Evolutionary conservation across 1,140 invertebrate genomes (phyloP).

Genomic region (Sminthurides bifidus): DNA sequence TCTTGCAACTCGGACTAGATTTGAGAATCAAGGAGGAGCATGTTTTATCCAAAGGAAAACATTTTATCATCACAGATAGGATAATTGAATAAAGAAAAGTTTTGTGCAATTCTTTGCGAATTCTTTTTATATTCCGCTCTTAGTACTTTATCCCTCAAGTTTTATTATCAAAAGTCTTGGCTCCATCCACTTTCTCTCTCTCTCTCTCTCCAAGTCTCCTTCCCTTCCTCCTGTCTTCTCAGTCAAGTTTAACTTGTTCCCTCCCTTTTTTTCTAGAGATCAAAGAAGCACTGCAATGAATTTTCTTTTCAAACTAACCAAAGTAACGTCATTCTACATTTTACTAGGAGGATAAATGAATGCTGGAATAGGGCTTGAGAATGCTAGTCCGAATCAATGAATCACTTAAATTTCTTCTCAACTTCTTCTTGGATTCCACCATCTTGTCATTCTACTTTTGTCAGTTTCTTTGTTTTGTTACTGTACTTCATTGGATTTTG

Average conservation of each 20-base stretch:
- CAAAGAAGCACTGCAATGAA: neutral
- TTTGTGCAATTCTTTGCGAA: constrained; percentile 29
- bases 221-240: neutral
- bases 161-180: constrained; percentile 24
- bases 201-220: neutral
- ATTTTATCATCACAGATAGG: constrained; percentile 31
- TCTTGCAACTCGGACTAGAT: too few species aligned
- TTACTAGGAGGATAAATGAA: neutral
- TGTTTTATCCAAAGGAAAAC: too few species aligned
- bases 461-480: too few species aligned
- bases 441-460: too few species aligned
- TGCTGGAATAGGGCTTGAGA: too few species aligned
- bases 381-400: too few species aligned
- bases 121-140: constrained; percentile 26
- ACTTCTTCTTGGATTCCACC: too few species aligned
- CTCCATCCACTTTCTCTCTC: neutral
- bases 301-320: neutral
- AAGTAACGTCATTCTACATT: neutral
- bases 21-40: too few species aligned
- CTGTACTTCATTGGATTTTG: too few species aligned
- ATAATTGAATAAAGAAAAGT: constrained; percentile 32
- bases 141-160: constrained; percentile 18
- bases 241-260: neutral
- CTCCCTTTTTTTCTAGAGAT: neutral
- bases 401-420: too few species aligned